These are phyloP conservation scores for Rhyzopertha dominica DNA, from an alignment of 1,140 invertebrate species.

Conservation along the genomic window DNA sequence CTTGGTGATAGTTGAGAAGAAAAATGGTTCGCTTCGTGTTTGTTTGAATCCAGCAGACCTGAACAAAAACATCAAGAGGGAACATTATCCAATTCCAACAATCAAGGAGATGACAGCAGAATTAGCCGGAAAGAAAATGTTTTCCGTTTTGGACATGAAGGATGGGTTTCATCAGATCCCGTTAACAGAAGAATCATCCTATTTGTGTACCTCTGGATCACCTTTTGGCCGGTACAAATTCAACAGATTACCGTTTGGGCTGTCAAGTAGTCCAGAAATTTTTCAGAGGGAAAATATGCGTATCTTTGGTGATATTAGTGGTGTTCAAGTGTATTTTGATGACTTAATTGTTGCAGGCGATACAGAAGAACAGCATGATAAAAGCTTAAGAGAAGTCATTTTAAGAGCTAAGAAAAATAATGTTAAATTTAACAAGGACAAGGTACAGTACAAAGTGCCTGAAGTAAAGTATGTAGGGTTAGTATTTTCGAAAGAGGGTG, in stretches of 20 bases:
- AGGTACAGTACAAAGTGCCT: conserved; percentile 25
- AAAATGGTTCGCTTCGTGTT: conserved; percentile 37
- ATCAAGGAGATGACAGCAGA: conserved; percentile 39
- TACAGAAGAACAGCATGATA: conserved; percentile 22
- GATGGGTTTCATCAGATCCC: conserved; percentile 46
- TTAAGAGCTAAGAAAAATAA: conserved; percentile 22
- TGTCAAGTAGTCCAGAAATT: conserved; percentile 38
- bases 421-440: conserved; percentile 38
- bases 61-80: conserved; percentile 31
- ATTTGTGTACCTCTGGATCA: conserved; percentile 47
- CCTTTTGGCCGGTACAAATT: conserved; percentile 19
- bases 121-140: conserved; percentile 39
- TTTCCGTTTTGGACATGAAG: conserved; percentile 44
- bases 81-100: conserved; percentile 29
- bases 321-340: conserved; percentile 34
- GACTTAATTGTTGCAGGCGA: conserved; percentile 36
- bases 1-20: conserved; percentile 42
- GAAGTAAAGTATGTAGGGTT: conserved; percentile 38
- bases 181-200: conserved; percentile 39
- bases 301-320: conserved; percentile 36
- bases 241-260: conserved; percentile 37
- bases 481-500: conserved; percentile 23
- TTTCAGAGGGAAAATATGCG: conserved; percentile 36
- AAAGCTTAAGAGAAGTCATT: conserved; percentile 25
- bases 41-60: conserved; percentile 43